Conservation (phyloP, 2,888 invertebrate genomes). For the Tipula unca region DNA sequence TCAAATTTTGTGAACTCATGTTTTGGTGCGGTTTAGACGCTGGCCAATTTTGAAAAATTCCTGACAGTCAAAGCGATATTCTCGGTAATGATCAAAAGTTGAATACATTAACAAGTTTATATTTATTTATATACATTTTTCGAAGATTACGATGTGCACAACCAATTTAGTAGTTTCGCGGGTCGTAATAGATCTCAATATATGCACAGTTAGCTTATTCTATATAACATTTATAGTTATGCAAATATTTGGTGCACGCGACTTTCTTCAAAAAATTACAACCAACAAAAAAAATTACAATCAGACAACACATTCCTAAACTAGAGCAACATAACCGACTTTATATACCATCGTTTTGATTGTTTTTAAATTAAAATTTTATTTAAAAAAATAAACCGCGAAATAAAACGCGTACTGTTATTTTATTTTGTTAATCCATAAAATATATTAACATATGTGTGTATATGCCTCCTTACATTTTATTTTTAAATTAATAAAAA, state of each 20-base stretch:
- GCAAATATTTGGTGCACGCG: neutral
- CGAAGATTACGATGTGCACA: no score
- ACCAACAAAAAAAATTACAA: no score
- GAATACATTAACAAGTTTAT: neutral
- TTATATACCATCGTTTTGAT: no score
- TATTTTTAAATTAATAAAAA: no score
- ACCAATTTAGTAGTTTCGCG: no score
- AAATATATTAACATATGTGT: neutral
- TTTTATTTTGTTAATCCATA: neutral
- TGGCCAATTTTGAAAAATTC: no score
- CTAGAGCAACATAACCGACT: no score
- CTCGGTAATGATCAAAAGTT: neutral
- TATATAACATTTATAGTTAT: neutral
- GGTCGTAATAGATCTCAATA: neutral
- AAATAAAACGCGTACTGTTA: neutral
- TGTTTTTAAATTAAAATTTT: neutral
- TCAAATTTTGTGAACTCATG: no score
- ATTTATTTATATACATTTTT: neutral
- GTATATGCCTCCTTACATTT: neutral
- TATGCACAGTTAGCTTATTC: neutral
- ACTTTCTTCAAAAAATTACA: neutral
- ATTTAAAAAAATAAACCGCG: no score
- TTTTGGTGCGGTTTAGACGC: no score
- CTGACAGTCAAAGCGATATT: no score
- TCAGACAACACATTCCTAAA: neutral